Conservation (phyloP, 2,797 vertebrate genomes). For the Lithobates pipiens region DNA sequence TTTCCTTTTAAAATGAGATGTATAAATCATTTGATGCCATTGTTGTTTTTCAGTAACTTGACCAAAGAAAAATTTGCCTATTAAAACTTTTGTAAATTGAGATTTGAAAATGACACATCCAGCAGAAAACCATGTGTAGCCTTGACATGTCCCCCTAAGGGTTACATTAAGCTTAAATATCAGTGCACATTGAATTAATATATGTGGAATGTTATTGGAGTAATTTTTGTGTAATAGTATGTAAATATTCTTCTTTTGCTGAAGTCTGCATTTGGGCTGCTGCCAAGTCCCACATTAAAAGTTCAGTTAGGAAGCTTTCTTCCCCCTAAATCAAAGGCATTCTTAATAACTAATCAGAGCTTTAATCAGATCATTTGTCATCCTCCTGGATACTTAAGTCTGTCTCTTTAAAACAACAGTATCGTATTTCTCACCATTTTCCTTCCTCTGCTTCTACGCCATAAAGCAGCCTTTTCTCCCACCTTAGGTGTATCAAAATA, state of each 20-base stretch:
- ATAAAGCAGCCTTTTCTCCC: neutral
- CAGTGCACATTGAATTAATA: constrained; percentile 55
- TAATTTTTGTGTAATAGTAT: constrained; percentile 38
- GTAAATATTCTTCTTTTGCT: constrained; percentile 40
- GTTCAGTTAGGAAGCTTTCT: neutral
- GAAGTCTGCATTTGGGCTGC: constrained; percentile 31
- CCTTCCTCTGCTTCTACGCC: neutral
- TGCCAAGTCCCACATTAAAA: constrained; percentile 45
- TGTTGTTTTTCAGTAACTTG: constrained; percentile 7
- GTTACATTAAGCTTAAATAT: constrained; percentile 53
- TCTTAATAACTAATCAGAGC: constrained; percentile 44
- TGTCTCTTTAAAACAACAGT: constrained; percentile 55
- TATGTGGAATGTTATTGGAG: constrained; percentile 47
- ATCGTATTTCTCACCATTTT: neutral
- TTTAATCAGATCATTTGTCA: constrained; percentile 56
- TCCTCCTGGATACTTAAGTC: constrained; percentile 3
- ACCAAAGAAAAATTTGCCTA: constrained; percentile 15
- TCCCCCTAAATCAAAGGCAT: constrained; percentile 8
- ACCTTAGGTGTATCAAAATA: constrained; percentile 10
- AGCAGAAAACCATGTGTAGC: constrained; percentile 33
- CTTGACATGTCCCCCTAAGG: constrained; percentile 45
- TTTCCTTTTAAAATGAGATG: neutral
- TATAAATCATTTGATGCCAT: constrained; percentile 19
- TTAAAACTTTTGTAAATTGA: constrained; percentile 30
- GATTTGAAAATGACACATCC: constrained; percentile 25